Evolutionary conservation across 2,113 vertebrate genomes (phyloP).

Genomic region (Nymphicus hollandicus): DNA sequence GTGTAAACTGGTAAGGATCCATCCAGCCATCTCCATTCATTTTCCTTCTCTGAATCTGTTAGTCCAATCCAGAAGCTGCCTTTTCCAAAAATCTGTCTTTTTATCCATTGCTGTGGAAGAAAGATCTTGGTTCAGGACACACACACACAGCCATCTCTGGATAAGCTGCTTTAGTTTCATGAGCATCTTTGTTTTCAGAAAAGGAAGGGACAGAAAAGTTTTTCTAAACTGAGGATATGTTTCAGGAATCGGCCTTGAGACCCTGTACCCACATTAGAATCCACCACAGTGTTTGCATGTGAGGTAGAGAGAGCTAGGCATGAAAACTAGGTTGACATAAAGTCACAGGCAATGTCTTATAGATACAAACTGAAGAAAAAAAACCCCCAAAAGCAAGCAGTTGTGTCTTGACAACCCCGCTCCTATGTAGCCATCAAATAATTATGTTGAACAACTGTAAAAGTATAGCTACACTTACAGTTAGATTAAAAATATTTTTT

Average conservation of each 20-base stretch:
- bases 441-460: background rate
- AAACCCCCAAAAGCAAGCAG: background rate
- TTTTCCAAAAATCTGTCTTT: slow-evolving; percentile 79
- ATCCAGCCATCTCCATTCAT: slow-evolving; percentile 90
- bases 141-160: background rate
- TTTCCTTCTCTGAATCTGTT: slow-evolving; percentile 83
- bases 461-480: background rate
- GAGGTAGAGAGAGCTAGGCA: background rate
- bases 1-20: slow-evolving; percentile 82
- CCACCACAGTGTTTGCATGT: background rate
- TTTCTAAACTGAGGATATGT: background rate
- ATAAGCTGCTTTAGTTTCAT: background rate
- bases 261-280: background rate
- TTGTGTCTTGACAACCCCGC: background rate
- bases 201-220: background rate
- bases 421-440: background rate
- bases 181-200: background rate
- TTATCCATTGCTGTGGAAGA: slow-evolving; percentile 86
- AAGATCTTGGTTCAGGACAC: slow-evolving; percentile 2
- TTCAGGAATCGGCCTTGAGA: background rate
- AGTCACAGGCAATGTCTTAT: background rate
- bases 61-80: slow-evolving; percentile 94
- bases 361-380: background rate
- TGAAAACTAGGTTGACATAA: background rate
- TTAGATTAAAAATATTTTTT: background rate